These are phyloP conservation scores for Archocentrus centrarchus DNA, from an alignment of 2,113 vertebrate species.

Conservation along the genomic window DNA sequence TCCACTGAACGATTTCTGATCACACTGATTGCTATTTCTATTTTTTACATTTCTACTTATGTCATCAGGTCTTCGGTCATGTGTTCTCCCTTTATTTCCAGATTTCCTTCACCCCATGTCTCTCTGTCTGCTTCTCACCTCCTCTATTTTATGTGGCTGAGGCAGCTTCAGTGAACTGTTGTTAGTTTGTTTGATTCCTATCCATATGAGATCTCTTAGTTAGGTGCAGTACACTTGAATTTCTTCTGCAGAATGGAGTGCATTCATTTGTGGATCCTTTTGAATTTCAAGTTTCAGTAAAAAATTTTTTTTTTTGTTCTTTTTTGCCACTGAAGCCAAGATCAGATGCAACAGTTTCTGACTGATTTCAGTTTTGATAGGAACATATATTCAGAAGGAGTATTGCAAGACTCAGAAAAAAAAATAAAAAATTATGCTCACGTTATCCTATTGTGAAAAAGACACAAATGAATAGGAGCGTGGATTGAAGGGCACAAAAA, in stretches of 20 bases:
- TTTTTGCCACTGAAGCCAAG: conserved; percentile 36
- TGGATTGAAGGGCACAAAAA: neutral
- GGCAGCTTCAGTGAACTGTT: conserved; percentile 47
- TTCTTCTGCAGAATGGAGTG: conserved; percentile 53
- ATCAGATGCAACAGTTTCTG: conserved; percentile 48
- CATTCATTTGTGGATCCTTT: conserved; percentile 39
- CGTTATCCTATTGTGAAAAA: neutral
- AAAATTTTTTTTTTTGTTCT: neutral
- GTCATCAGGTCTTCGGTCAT: conserved; percentile 57
- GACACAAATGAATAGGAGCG: neutral
- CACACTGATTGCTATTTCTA: conserved; percentile 59
- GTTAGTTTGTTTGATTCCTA: conserved; percentile 59
- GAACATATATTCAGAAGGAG: conserved; percentile 3
- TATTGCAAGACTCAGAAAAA: neutral
- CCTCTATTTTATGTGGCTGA: conserved; percentile 41
- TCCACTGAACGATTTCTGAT: conserved; percentile 70
- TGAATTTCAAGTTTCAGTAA: conserved; percentile 20
- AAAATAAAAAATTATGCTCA: neutral
- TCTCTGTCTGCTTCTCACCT: conserved; percentile 37
- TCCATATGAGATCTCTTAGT: conserved; percentile 64
- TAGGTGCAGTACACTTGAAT: conserved; percentile 47
- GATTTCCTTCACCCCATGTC: conserved; percentile 51
- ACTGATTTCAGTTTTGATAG: neutral
- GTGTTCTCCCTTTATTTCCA: conserved; percentile 73
- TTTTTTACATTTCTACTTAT: conserved; percentile 68